Percentiles rank a stretch among this genome's conserved stretches.
Conservation (phyloP, 2,113 vertebrate genomes). For the Pluvialis apricaria region DNA sequence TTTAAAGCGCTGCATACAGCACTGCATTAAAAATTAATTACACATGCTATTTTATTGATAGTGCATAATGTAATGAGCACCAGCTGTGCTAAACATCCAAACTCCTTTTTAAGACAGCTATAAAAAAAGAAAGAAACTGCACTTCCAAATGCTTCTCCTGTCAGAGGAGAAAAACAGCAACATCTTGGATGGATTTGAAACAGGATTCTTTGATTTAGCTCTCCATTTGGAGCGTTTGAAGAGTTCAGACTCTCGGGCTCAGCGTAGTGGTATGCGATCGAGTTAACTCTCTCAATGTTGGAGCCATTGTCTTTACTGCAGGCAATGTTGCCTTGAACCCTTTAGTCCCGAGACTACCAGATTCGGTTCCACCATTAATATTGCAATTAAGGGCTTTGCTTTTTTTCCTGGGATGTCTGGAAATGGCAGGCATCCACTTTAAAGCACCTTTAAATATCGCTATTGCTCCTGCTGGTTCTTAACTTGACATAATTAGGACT, state of each 20-base stretch:
- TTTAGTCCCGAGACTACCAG: constrained; percentile 28
- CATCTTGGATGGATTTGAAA: constrained; percentile 81
- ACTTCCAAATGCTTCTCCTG: constrained; percentile 82
- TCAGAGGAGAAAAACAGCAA: constrained; percentile 78
- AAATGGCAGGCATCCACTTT: constrained; percentile 44
- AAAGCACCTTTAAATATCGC: constrained; percentile 55
- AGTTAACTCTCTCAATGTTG: constrained; percentile 65
- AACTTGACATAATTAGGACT: constrained; percentile 28
- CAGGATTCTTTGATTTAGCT: constrained; percentile 81
- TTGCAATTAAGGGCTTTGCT: not conserved
- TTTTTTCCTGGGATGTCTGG: not conserved
- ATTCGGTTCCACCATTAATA: not conserved
- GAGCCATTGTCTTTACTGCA: constrained; percentile 14
- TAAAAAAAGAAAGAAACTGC: constrained; percentile 83
- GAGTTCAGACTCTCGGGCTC: constrained; percentile 65
- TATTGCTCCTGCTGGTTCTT: not conserved
- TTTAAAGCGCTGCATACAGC: constrained; percentile 80
- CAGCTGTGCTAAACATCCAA: constrained; percentile 90
- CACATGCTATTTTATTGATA: constrained; percentile 93
- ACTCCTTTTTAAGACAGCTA: constrained; percentile 89
- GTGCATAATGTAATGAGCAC: constrained; percentile 89
- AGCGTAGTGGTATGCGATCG: constrained; percentile 30
- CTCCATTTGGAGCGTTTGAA: constrained; percentile 73
- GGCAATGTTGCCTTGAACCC: not conserved
- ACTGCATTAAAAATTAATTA: constrained; percentile 92